Evolutionary conservation across 1,140 invertebrate species (phyloP), one percentile per base, ranked within the genome.

Genomic region (Psix sp.): DNA sequence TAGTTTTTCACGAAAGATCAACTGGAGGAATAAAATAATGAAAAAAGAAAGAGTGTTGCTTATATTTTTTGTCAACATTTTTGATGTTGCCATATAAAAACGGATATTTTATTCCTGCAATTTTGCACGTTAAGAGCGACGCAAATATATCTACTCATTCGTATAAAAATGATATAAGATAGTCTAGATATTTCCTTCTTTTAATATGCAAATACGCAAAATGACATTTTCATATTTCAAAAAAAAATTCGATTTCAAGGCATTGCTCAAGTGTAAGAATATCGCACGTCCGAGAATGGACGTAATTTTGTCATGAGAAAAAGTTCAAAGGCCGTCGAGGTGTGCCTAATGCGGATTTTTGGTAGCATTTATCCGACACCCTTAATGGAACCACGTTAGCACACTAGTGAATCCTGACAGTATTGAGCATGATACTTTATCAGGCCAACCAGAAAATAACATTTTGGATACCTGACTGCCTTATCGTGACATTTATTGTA

Each of bases 381-480:
- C 16, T 46, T 68, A 68, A 68, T 68, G 54, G 46, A 54, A 60
- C 65, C 65, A 35, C 65, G 65, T 68, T 68, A 68, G 46, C 46
- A 45, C 42, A 33, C 36, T 15, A 36, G 45, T 60, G 48, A 68
- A 68, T 68, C 65, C 59, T 54, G 54, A 40, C 54, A 36, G 54
- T 54, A 68, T 68, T 56, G 54, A 52, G 36, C 54, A 46, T 31
- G 52, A 59, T 68, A 59, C 54, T 59, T 67, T 57, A 67, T 67
- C 63, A 51, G 52, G 29, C 63, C 33, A 26, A 67, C 63, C 24
- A 67, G 52, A 57, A 57, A 67, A 67, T 67, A 67, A 57, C 52
- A 52, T 21, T 33, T 16, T 49, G n/a, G 63, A 49, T 57, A 57
- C 45, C 43, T 67, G 63, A 57, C 51, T 65, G 16, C 48, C 31